Evolutionary conservation across 2,888 invertebrate genomes (phyloP).

Genomic region (Noctua fimbriata): DNA sequence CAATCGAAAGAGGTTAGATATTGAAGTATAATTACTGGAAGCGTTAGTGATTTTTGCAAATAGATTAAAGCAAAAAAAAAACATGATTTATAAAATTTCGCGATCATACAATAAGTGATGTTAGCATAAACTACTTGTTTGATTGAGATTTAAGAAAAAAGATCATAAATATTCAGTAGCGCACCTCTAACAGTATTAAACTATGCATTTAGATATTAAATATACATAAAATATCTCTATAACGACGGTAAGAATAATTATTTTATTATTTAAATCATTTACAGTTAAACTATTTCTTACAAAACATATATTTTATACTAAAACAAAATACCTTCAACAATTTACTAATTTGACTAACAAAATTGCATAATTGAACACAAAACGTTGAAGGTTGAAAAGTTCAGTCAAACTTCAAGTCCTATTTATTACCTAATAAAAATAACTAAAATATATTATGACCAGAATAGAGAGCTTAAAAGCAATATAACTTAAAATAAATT

Average conservation of each 20-base stretch:
- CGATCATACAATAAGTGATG: background rate
- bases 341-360: constrained; percentile 22
- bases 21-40: background rate
- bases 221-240: constrained; percentile 16
- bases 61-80: background rate
- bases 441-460: constrained; percentile 59
- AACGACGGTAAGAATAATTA: background rate
- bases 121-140: constrained; percentile 8
- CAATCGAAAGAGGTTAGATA: background rate
- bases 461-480: constrained; percentile 66
- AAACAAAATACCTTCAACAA: constrained; percentile 2
- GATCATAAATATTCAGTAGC: constrained; percentile 19
- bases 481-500: constrained; percentile 19
- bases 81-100: background rate
- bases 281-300: constrained; percentile 1
- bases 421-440: constrained; percentile 23
- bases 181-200: constrained; percentile 34
- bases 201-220: background rate
- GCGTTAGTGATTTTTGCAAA: constrained; percentile 15
- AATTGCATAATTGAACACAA: constrained; percentile 37
- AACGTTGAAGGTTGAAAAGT: constrained; percentile 13
- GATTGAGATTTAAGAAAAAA: constrained; percentile 39
- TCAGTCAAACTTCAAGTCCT: constrained; percentile 50
- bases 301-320: constrained; percentile 23
- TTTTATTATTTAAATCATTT: constrained; percentile 8